Percentiles rank a stretch among this genome's conserved stretches.
Evolutionary conservation across 2,113 vertebrate genomes (phyloP).

Genomic region (Oncorhynchus masou): DNA sequence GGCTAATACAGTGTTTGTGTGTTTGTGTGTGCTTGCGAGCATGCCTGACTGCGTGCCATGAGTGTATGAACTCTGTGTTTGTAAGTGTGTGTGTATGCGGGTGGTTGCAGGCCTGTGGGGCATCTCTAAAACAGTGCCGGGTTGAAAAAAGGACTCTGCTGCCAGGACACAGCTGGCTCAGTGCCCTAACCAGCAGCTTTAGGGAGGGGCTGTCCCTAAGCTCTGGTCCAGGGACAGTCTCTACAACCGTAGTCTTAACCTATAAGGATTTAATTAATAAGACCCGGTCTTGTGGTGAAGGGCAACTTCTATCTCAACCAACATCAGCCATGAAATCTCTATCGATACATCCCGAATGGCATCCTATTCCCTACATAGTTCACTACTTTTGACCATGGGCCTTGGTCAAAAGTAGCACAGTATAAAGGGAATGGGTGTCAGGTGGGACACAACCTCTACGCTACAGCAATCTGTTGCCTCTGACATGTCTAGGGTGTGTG

Average conservation of each 20-base stretch:
- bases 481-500: too few species aligned
- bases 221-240: background rate
- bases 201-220: background rate
- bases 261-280: too few species aligned
- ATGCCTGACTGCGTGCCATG: background rate
- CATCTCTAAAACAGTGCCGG: constrained; percentile 22
- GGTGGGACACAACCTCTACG: too few species aligned
- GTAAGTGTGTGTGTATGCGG: background rate
- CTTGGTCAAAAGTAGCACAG: too few species aligned
- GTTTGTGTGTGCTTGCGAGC: constrained; percentile 3
- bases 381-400: too few species aligned
- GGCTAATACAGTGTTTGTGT: background rate
- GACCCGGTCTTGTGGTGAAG: too few species aligned
- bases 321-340: background rate
- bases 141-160: constrained; percentile 16
- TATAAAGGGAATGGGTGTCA: too few species aligned
- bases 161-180: constrained; percentile 49
- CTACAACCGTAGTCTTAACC: background rate
- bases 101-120: background rate
- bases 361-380: too few species aligned
- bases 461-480: too few species aligned
- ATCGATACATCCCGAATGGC: too few species aligned
- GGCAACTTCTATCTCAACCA: too few species aligned
- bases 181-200: background rate
- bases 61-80: background rate